phyloP scores from a whole-genome alignment of 2,113 vertebrate species.

The Puntigrus tetrazona region DNA sequence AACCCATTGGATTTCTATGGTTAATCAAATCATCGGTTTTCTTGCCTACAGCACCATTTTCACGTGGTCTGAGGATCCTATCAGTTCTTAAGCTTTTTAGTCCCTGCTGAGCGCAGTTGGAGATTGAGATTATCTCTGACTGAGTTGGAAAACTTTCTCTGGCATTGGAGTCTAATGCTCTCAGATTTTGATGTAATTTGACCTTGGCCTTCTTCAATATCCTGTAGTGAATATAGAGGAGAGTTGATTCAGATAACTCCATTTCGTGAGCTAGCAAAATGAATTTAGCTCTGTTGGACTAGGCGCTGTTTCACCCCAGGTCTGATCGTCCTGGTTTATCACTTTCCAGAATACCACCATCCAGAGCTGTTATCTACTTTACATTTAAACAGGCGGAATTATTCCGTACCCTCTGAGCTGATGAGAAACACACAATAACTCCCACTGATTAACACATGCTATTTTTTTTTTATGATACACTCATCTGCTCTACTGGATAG shows the following conservation, averaged over 20 bases:
- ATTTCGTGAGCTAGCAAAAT: conserved; percentile 66
- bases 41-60: conserved; percentile 23
- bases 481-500: conserved; percentile 52
- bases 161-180: conserved; percentile 51
- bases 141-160: conserved; percentile 52
- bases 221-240: conserved; percentile 65
- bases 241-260: conserved; percentile 70
- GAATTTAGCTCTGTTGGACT: conserved; percentile 69
- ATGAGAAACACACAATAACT: conserved; percentile 61
- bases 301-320: conserved; percentile 65
- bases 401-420: conserved; percentile 53
- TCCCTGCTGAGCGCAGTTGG: conserved; percentile 48
- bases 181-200: conserved; percentile 66
- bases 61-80: conserved; percentile 4
- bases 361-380: conserved; percentile 63
- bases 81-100: conserved; percentile 46
- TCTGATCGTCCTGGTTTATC: conserved; percentile 66
- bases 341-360: conserved; percentile 62
- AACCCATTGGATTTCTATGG: conserved; percentile 9
- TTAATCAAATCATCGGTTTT: conserved; percentile 7
- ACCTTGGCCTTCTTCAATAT: conserved; percentile 68
- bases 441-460: conserved; percentile 66
- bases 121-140: conserved; percentile 43
- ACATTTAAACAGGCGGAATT: conserved; percentile 71
- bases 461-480: conserved; percentile 61